Base-by-base conservation (phyloP, 2,888 invertebrate genomes). In the Nemoura dubitans region DNA sequence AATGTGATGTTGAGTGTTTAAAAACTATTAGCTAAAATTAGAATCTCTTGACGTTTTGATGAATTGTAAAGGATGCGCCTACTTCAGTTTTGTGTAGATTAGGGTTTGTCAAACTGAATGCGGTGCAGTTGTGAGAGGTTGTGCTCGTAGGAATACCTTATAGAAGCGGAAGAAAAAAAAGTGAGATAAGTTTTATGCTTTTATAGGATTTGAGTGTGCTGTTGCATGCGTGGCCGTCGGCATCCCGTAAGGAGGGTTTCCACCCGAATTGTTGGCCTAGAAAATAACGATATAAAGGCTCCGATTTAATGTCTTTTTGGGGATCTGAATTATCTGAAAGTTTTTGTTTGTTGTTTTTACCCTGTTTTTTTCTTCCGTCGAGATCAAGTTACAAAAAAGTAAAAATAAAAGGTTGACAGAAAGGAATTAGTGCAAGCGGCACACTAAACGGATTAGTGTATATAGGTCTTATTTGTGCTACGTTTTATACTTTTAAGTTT, bases 401-500 rank as follows among this genome's bases (percentile, higher is more conserved):
- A 1, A 59, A 87, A 88, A 88, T 85, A 84, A 88, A 59, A 85
- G 84, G 88, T 85, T 86, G 87, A 88, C 87, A 88, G 88, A 87
- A 86, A 87, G 85, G 42, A 88, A 36, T 36, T 87, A 87, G 86
- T 87, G 86, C 87, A 87, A 25, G 87, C 86, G 76, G 84, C 86
- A 87, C 86, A 87, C 86, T 76, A 36, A 28, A n/a, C 21, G 27
- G 77, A 83, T n/a, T 27, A 30, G 36, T 36, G 36, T 36, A 6
- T 36, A 36, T 36, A n/a, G n/a, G n/a, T 36, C 36, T 10, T 36
- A 36, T 36, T 36, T 36, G 36, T 36, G 36, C 14, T 59, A 21
- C 59, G 59, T 28, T 78, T 28, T 78, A 78, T 25, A 78, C 0
- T 78, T 78, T 78, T 14, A 25, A 78, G n/a, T 78, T 78, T 78